Conservation (phyloP, 2,113 vertebrate genomes). For the Alethe castanea region DNA sequence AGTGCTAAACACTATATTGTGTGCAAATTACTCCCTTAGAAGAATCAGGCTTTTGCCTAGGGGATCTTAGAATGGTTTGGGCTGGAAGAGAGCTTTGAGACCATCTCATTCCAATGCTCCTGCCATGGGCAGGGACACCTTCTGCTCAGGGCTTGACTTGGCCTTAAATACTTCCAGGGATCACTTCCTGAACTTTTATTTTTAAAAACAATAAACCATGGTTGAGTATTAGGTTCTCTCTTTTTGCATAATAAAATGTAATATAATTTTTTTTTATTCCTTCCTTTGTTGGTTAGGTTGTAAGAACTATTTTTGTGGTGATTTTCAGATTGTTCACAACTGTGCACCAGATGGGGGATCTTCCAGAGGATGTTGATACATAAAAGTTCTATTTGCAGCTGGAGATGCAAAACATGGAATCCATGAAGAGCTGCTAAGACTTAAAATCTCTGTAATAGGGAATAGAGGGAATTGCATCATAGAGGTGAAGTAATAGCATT, state of each 20-base stretch:
- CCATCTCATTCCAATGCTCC: neutral
- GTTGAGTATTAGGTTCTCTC: neutral
- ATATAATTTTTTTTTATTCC: neutral
- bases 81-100: neutral
- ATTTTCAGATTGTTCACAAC: neutral
- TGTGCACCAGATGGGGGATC: neutral
- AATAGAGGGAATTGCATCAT: neutral
- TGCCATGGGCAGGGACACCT: neutral
- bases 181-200: neutral
- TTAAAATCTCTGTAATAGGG: neutral
- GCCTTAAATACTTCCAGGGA: neutral
- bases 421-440: neutral
- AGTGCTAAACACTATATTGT: accelerated
- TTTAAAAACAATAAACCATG: neutral
- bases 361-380: neutral
- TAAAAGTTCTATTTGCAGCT: neutral
- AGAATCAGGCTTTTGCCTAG: neutral
- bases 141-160: neutral
- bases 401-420: neutral
- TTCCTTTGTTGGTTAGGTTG: neutral
- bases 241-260: neutral
- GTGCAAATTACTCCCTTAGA: neutral
- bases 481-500: neutral
- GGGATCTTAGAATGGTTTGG: neutral
- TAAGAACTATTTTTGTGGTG: neutral